Percentiles rank a stretch among this genome's conserved stretches.
phyloP scores from a whole-genome alignment of 2,797 vertebrate species.

The Malurus splendens region DNA sequence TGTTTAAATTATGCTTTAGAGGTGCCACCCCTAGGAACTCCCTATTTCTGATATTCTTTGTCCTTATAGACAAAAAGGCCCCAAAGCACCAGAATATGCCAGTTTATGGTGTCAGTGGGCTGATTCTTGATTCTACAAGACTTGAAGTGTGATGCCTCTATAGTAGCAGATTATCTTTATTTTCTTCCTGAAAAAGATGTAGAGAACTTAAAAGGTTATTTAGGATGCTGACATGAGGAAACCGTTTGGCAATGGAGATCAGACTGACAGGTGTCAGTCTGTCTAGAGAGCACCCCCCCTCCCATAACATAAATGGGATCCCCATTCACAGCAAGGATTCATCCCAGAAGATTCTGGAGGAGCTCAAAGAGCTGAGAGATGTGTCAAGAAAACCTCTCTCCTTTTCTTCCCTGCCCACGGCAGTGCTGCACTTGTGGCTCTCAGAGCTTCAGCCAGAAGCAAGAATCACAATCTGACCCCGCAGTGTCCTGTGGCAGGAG shows the following conservation, averaged over 20 bases:
- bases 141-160: not conserved
- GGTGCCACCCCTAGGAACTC: not conserved
- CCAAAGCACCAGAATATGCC: not conserved
- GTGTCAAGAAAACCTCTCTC: not conserved
- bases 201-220: not conserved
- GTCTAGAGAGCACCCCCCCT: not conserved
- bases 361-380: not conserved
- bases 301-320: not conserved
- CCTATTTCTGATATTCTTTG: not conserved
- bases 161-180: not conserved
- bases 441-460: not conserved
- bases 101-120: not conserved
- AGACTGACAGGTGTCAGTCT: not conserved
- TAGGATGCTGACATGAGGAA: not conserved
- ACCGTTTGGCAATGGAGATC: not conserved
- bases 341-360: not conserved
- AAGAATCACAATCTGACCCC: rapidly evolving
- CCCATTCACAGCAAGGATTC: not conserved
- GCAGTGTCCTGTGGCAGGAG: rapidly evolving
- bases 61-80: not conserved
- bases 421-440: rapidly evolving
- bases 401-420: rapidly evolving
- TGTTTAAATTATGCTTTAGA: not conserved
- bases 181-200: not conserved
- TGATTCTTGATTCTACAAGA: not conserved